A percentile compares a stretch with the other conserved stretches of the same genome.
Evolutionary conservation across 2,888 invertebrate species (phyloP).

Genomic region (Isoperla grammatica): DNA sequence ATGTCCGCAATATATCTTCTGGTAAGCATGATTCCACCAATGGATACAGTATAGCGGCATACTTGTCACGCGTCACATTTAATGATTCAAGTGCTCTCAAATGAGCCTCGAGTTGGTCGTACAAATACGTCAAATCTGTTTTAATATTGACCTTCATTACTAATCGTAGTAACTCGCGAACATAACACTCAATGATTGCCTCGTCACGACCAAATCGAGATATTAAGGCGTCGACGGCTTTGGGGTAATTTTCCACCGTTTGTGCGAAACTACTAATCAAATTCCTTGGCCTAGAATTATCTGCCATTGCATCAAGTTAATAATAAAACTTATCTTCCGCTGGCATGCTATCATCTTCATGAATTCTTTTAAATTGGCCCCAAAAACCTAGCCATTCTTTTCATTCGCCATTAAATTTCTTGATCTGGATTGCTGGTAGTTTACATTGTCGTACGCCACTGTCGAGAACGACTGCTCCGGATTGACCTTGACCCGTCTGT

Average conservation of each 20-base stretch:
- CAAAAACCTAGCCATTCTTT: too few relatives aligned
- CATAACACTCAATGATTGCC: neutral
- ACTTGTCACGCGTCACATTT: slow-evolving; percentile 23
- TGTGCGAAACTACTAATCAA: too few relatives aligned
- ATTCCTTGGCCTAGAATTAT: neutral
- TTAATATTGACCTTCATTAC: neutral
- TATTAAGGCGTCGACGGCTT: neutral
- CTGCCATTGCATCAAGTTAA: too few relatives aligned
- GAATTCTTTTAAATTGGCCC: slow-evolving; percentile 7
- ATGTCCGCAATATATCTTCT: slow-evolving; percentile 22
- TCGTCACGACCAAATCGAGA: slow-evolving; percentile 7
- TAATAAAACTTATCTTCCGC: too few relatives aligned
- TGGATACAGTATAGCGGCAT: slow-evolving; percentile 25
- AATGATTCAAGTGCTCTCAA: slow-evolving; percentile 25
- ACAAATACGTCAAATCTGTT: neutral
- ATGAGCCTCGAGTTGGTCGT: slow-evolving; percentile 19
- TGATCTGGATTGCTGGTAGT: neutral
- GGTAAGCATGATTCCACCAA: slow-evolving; percentile 29
- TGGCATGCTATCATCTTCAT: neutral
- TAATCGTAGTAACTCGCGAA: neutral
- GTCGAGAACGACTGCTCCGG: too few relatives aligned
- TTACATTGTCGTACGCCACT: too few relatives aligned
- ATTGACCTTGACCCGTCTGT: too few relatives aligned
- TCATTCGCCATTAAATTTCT: slow-evolving; percentile 7
- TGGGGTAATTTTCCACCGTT: neutral